phyloP scores from a whole-genome alignment of 2,113 vertebrate genomes.

The Ptyas mucosa region DNA sequence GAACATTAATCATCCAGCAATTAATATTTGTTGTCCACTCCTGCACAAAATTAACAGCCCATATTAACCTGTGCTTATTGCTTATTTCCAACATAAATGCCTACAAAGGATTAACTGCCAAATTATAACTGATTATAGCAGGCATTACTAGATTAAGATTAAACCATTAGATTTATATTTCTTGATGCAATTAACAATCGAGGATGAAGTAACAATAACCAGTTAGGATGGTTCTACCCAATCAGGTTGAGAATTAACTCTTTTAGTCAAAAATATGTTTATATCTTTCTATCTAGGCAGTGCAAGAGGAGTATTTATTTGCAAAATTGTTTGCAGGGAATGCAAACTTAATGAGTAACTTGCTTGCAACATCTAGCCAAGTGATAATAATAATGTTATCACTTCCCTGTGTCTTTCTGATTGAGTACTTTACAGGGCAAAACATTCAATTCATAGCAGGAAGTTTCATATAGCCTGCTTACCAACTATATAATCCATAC shows the following conservation, averaged over 20 bases:
- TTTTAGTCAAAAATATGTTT: not conserved
- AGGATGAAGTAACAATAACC: not conserved
- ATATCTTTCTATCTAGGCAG: not conserved
- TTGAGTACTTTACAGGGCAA: not conserved
- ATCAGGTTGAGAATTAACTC: not conserved
- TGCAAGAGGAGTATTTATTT: not conserved
- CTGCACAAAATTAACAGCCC: not conserved
- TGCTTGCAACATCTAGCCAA: not conserved
- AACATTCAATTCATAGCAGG: not conserved
- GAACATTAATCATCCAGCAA: not conserved
- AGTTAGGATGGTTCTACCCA: not conserved
- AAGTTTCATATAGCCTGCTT: not conserved
- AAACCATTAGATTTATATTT: not conserved
- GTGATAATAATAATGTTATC: not conserved
- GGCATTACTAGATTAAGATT: not conserved
- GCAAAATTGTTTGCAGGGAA: not conserved
- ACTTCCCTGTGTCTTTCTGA: not conserved
- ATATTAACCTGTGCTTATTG: not conserved
- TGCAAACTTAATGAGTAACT: not conserved
- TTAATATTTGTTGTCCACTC: not conserved
- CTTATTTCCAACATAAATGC: not conserved
- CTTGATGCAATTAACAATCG: not conserved
- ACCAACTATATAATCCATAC: not conserved
- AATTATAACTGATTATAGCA: not conserved
- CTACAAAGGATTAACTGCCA: not conserved